Base-by-base conservation (phyloP, 2,113 vertebrate genomes). In the Hippocampus mohnikei region DNA sequence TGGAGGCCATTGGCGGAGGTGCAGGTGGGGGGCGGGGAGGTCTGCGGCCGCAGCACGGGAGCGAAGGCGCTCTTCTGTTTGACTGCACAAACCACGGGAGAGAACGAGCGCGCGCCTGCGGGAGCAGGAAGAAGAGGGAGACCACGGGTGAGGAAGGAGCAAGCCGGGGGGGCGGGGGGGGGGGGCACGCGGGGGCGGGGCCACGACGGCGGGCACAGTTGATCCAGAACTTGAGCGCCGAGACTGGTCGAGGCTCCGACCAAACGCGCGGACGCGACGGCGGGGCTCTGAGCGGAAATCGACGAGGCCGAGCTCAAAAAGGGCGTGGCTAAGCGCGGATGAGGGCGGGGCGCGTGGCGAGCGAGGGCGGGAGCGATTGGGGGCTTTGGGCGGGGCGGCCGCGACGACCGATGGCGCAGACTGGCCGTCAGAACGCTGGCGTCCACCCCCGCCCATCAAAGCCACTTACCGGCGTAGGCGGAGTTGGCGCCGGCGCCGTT, bases 11-110 rank as follows among this genome's bases (percentile, higher is more conserved):
- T 95, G 91, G 93, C 87, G 92, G 94, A 91, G 94, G 95, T 93
- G 85, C 96, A 98, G 92, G 94, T 93, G 67, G 95, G 95, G 71
- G 96, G 92, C 15, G 96, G 95, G 70, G 96, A 98, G 76, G 89
- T 93, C 88, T 94, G 94, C 5, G 96, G 95, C 78, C 96, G 93
- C 85, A 98, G 94, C 83, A 98, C 96, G 0, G 96, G 96, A 72
- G 96, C 96, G 66, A 98, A 98, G 93, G 96, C 96, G 93, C 96
- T 98, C 87, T 97, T 98, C 95, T 98, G 96, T 93, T 98, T 98
- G 90, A 98, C 96, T 69, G 95, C 94, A 80, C 95, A 98, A 93
- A 98, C 95, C 95, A 96, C 94, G 77, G 96, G 93, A 66, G 94
- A 97, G 94, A 98, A 96, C 93, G 96, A 97, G 93, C 94, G 94